Base-by-base conservation (phyloP, 1,140 invertebrate species). In the Zeugodacus cucurbitae region DNA sequence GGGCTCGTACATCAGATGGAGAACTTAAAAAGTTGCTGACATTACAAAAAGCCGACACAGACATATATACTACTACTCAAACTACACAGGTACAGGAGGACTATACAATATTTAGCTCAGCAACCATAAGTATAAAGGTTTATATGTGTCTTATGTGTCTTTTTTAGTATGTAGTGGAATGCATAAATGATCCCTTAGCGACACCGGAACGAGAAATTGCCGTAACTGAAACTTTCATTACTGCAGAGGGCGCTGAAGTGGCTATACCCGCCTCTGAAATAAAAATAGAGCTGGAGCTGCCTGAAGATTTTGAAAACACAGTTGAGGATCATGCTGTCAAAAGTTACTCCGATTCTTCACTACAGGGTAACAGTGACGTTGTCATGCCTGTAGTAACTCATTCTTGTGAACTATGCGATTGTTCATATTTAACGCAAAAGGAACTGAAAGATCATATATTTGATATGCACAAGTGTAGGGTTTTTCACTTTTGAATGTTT, bases 391-490 rank as follows among this genome's bases (percentile, higher is more conserved):
- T 17, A 7, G 34, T 32, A 3, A 7, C 34, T 6, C 34, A 67
- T 32, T 20, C 32, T n/a, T 74, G 67, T 41, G 32, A 37, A 41
- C 7, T 74, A 6, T 74, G 67, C 14, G 34, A 74, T 37, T 74
- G 14, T n/a, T n/a, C 3, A 22, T 74, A 41, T 74, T 17, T 20
- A 20, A 22, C 67, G 14, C 67, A 74, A 74, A 41, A n/a, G 17
- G 6, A 74, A 74, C 37, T 74, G 20, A 74, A 74, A 74, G 34
- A 74, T 74, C 67, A 74, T 37, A 74, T 74, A 37, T 74, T 74
- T 8, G 34, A 74, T 3, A 1, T 74, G 4, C 67, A 74, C 22
- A 74, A 74, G 14, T 37, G 67, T 74, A 74, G 5, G 67, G 2
- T 8, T 62, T 62, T 62, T 7, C 2, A 62, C 7, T 8, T 26